Evolutionary conservation across 1,140 invertebrate genomes (phyloP).

Genomic region (Nixonia krombeini): DNA sequence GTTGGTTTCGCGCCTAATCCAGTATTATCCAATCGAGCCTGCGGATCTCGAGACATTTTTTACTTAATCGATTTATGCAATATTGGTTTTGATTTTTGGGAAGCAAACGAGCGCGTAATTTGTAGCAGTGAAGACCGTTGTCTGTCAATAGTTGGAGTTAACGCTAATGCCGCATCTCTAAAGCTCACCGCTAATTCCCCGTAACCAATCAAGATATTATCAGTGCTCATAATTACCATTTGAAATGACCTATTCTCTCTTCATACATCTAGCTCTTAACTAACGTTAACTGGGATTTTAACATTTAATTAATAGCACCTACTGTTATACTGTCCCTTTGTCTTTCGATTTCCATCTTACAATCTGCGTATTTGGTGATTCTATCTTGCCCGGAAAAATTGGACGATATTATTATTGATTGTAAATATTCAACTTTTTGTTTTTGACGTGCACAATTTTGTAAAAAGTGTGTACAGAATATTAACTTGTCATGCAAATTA

Average conservation of each 20-base stretch:
- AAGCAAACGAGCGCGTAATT: conserved; percentile 9
- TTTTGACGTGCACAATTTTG: too few relatives aligned
- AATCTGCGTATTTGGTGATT: too few relatives aligned
- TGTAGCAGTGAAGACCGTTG: conserved; percentile 51
- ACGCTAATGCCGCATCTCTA: conserved; percentile 66
- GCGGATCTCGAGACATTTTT: too few relatives aligned
- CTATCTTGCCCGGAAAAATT: too few relatives aligned
- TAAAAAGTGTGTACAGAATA: too few relatives aligned
- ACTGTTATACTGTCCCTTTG: not conserved
- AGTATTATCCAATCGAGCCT: too few relatives aligned
- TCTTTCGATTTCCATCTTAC: conserved; percentile 11
- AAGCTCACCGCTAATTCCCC: conserved; percentile 61
- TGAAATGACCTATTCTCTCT: conserved; percentile 61
- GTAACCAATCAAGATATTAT: conserved; percentile 65
- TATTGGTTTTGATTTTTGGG: conserved; percentile 45
- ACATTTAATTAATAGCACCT: conserved; percentile 22
- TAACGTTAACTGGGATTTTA: conserved; percentile 11
- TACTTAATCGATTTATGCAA: too few relatives aligned
- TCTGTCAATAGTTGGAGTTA: conserved; percentile 62
- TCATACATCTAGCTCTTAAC: conserved; percentile 49
- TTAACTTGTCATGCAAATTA: too few relatives aligned
- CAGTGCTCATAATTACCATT: conserved; percentile 61
- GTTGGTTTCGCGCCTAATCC: too few relatives aligned
- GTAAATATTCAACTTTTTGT: too few relatives aligned
- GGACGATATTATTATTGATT: conserved; percentile 1